These are phyloP conservation scores for Chrysolophus pictus DNA, from an alignment of 2,797 vertebrate species.

Conservation along the genomic window DNA sequence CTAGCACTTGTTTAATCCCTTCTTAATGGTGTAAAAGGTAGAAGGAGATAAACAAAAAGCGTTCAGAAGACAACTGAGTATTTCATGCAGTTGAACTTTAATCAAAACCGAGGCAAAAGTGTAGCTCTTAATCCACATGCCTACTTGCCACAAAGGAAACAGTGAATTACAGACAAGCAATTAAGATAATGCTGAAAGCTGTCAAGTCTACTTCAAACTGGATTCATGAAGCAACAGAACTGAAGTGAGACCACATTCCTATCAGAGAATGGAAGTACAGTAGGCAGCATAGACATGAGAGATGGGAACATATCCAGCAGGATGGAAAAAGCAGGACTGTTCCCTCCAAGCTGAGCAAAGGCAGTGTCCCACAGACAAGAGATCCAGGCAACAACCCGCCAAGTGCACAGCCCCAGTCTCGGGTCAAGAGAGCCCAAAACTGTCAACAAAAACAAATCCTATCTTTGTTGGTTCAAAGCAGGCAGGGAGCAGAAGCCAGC, in stretches of 20 bases:
- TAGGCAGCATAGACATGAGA: conserved; percentile 24
- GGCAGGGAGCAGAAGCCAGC: conserved; percentile 1
- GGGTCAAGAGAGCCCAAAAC: conserved; percentile 48
- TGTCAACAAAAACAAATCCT: conserved; percentile 61
- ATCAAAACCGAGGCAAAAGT: conserved; percentile 32
- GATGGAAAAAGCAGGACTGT: conserved; percentile 60
- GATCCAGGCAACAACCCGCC: conserved; percentile 50
- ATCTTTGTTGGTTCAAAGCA: conserved; percentile 49
- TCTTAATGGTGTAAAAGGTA: not conserved
- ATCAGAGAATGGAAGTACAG: conserved; percentile 37
- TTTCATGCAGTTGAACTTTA: conserved; percentile 10
- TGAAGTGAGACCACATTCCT: conserved; percentile 33
- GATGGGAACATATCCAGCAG: conserved; percentile 53
- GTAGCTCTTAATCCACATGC: not conserved
- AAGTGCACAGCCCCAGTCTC: conserved; percentile 44
- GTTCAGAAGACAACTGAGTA: conserved; percentile 3
- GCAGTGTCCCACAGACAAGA: conserved; percentile 5
- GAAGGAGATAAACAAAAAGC: not conserved
- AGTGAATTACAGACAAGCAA: conserved; percentile 23
- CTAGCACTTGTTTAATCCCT: not conserved
- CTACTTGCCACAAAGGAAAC: conserved; percentile 2
- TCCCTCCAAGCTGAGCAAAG: conserved; percentile 45
- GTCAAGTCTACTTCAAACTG: conserved; percentile 17
- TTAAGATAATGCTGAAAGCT: conserved; percentile 27
- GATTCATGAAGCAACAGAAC: conserved; percentile 27